Evolutionary conservation across 2,888 invertebrate species (phyloP).

Genomic region (Pristionchus mayeri): DNA sequence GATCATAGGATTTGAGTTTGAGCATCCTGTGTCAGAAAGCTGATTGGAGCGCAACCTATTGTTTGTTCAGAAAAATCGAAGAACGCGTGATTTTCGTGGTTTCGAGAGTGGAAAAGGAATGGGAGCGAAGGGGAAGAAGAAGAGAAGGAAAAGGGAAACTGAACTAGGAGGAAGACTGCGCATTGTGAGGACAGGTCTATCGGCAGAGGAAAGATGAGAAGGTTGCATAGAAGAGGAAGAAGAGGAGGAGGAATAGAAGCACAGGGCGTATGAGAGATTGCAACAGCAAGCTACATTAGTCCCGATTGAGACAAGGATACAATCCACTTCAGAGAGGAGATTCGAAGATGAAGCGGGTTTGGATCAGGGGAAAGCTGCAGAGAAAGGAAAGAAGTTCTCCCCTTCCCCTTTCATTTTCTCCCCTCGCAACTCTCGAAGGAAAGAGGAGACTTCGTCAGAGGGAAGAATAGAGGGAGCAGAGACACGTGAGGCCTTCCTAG

Average conservation of each 20-base stretch:
- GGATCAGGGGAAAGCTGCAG: background rate
- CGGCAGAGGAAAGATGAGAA: constrained; percentile 34
- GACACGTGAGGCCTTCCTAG: constrained; percentile 4
- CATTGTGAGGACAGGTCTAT: no score
- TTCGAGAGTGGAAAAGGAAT: constrained; percentile 34
- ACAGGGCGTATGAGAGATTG: background rate
- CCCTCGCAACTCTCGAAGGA: constrained; percentile 34
- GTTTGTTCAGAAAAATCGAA: constrained; percentile 34
- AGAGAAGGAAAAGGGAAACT: constrained; percentile 35
- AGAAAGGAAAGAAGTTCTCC: constrained; percentile 42
- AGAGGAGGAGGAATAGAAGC: background rate
- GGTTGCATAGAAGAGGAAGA: background rate
- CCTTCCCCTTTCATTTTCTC: constrained; percentile 1
- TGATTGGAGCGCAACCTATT: background rate
- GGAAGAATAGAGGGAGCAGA: constrained; percentile 26
- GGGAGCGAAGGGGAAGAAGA: background rate
- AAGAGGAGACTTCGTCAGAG: constrained; percentile 12
- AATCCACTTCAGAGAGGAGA: constrained; percentile 30
- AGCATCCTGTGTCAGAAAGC: background rate
- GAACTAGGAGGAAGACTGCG: constrained; percentile 8
- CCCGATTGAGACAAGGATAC: constrained; percentile 19
- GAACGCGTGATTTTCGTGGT: constrained; percentile 30
- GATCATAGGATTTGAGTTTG: background rate
- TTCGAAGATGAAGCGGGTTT: constrained; percentile 22
- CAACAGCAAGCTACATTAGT: background rate